A percentile compares a stretch with the other conserved stretches of the same genome.
Evolutionary conservation across 2,113 vertebrate genomes (phyloP).

Genomic region (Onychostruthus taczanowskii): DNA sequence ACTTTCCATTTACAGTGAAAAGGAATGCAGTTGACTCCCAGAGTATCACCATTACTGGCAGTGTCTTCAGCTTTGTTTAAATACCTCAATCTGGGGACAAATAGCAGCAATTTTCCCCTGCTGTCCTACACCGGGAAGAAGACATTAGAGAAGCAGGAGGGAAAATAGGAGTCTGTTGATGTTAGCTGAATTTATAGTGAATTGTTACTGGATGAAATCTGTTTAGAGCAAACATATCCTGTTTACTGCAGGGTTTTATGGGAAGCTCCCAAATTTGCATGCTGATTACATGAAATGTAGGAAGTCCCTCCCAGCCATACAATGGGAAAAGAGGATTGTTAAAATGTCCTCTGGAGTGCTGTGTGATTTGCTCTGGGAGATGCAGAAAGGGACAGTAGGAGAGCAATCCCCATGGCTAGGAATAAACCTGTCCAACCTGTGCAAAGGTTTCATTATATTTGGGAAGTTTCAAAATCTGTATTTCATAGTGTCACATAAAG

Average conservation of each 20-base stretch:
- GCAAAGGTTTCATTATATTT: background rate
- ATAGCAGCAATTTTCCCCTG: background rate
- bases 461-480: background rate
- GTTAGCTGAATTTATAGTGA: background rate
- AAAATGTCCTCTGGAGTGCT: accelerated
- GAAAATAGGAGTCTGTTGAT: background rate
- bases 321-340: background rate
- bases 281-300: conserved; percentile 8
- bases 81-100: background rate
- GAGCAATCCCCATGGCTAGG: background rate
- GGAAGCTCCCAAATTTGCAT: conserved; percentile 24
- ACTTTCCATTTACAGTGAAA: background rate
- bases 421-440: background rate
- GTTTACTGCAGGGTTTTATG: conserved; percentile 37
- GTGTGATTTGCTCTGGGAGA: background rate
- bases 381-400: background rate
- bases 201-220: conserved; percentile 21
- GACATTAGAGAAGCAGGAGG: background rate
- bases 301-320: background rate
- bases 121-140: background rate
- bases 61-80: background rate
- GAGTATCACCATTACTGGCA: background rate
- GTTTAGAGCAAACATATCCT: conserved; percentile 7
- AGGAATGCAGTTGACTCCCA: background rate
- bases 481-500: background rate